These are phyloP conservation scores for Clitarchus hookeri DNA, from an alignment of 2,888 invertebrate genomes.

Conservation along the genomic window DNA sequence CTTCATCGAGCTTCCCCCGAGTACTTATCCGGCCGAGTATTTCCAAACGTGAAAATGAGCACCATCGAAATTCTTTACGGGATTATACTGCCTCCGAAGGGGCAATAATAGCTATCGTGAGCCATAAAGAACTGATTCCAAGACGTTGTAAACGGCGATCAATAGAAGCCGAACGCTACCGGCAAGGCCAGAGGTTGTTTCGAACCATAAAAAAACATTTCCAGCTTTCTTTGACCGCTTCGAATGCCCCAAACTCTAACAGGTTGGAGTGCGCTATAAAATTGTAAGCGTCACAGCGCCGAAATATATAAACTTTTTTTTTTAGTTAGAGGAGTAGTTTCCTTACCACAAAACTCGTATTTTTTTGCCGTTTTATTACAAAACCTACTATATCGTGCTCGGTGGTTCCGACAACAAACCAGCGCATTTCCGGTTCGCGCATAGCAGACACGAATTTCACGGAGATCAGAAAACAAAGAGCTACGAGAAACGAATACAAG, in stretches of 20 bases:
- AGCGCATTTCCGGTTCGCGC: neutral
- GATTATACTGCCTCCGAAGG: neutral
- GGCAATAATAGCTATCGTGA: constrained; percentile 14
- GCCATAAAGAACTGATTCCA: neutral
- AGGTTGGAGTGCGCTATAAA: constrained; percentile 1
- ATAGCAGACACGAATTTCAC: neutral
- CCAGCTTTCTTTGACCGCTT: neutral
- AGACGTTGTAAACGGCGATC: constrained; percentile 14
- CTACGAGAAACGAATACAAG: too few relatives aligned
- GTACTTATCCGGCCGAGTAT: neutral
- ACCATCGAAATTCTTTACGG: neutral
- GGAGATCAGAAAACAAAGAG: neutral
- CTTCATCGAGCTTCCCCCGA: neutral
- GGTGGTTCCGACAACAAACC: neutral
- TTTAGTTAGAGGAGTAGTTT: neutral
- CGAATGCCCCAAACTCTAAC: neutral
- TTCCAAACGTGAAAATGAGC: neutral
- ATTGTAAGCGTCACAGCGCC: neutral
- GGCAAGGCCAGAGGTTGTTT: constrained; percentile 7
- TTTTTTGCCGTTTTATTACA: neutral
- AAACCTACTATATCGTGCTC: neutral
- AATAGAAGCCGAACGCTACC: neutral
- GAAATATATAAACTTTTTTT: neutral
- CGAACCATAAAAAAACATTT: neutral
- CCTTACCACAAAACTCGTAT: neutral